These are phyloP conservation scores for Chrysotoxum bicinctum DNA, from an alignment of 2,888 invertebrate genomes.

Conservation along the genomic window DNA sequence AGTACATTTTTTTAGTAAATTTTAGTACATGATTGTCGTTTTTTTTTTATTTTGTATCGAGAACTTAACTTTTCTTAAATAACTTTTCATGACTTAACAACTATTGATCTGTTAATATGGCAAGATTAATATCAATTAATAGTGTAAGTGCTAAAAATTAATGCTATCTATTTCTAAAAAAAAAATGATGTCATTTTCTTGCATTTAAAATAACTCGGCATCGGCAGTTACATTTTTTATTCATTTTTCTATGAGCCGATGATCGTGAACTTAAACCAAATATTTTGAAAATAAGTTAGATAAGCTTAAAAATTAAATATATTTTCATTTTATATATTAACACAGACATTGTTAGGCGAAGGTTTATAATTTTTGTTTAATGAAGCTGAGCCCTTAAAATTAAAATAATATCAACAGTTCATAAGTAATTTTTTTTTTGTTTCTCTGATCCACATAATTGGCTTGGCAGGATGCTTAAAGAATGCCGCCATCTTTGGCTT, in stretches of 20 bases:
- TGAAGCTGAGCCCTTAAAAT: slow-evolving; percentile 65
- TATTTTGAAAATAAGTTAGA: slow-evolving; percentile 62
- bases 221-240: slow-evolving; percentile 1
- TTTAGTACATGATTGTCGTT: slow-evolving; percentile 35
- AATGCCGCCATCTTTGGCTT: slow-evolving; percentile 67
- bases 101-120: slow-evolving; percentile 80
- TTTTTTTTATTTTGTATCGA: background rate
- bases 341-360: slow-evolving; percentile 71
- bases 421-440: slow-evolving; percentile 29
- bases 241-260: slow-evolving; percentile 2
- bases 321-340: slow-evolving; percentile 55
- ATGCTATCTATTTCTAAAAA: slow-evolving; percentile 41
- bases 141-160: slow-evolving; percentile 57
- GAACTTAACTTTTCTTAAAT: background rate
- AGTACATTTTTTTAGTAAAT: slow-evolving; percentile 12
- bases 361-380: slow-evolving; percentile 41
- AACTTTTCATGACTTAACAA: slow-evolving; percentile 37
- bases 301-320: slow-evolving; percentile 27
- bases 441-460: slow-evolving; percentile 57
- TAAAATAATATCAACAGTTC: slow-evolving; percentile 70
- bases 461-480: slow-evolving; percentile 57
- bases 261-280: slow-evolving; percentile 41
- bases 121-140: slow-evolving; percentile 79
- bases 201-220: slow-evolving; percentile 5
- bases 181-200: slow-evolving; percentile 39